Percentiles rank a stretch among this genome's conserved stretches.
Conservation (phyloP, 2,888 invertebrate genomes). For the Andrena fulva region DNA sequence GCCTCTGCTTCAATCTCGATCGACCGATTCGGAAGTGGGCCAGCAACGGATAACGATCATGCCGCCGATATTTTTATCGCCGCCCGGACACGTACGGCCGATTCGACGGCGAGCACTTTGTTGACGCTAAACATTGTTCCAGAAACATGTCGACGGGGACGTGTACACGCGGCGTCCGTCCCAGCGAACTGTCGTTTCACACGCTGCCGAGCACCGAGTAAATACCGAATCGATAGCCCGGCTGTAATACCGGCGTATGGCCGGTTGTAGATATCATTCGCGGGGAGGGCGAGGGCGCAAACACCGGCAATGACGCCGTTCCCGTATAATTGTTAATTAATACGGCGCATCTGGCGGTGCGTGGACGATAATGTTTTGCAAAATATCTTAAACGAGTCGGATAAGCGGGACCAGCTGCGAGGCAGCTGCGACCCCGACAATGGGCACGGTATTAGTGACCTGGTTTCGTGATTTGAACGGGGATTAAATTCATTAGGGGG, state of each 20-base stretch:
- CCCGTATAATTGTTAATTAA: conserved; percentile 56
- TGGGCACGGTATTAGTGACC: not conserved
- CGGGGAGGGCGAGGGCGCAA: conserved; percentile 5
- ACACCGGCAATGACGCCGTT: conserved; percentile 36
- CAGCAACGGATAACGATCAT: conserved; percentile 41
- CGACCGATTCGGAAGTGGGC: conserved; percentile 32
- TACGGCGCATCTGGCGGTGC: conserved; percentile 50
- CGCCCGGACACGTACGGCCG: conserved; percentile 26
- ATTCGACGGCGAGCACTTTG: conserved; percentile 34
- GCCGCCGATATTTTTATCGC: conserved; percentile 59
- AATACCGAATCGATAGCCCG: conserved; percentile 57
- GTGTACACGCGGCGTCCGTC: conserved; percentile 16
- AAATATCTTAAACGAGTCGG: conserved; percentile 56
- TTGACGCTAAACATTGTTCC: conserved; percentile 64
- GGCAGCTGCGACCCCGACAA: conserved; percentile 34
- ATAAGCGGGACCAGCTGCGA: conserved; percentile 11
- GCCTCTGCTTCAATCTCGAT: conserved; percentile 41
- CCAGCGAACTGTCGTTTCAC: conserved; percentile 58
- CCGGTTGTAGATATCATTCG: conserved; percentile 56
- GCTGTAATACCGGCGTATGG: conserved; percentile 42
- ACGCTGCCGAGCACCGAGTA: conserved; percentile 49
- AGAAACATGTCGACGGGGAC: conserved; percentile 44
- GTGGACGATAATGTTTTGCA: conserved; percentile 52
- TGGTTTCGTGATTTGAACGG: conserved; percentile 11
- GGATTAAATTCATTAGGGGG: conserved; percentile 11